These are phyloP conservation scores for Serinus canaria DNA, from an alignment of 2,113 vertebrate genomes.

Conservation along the genomic window DNA sequence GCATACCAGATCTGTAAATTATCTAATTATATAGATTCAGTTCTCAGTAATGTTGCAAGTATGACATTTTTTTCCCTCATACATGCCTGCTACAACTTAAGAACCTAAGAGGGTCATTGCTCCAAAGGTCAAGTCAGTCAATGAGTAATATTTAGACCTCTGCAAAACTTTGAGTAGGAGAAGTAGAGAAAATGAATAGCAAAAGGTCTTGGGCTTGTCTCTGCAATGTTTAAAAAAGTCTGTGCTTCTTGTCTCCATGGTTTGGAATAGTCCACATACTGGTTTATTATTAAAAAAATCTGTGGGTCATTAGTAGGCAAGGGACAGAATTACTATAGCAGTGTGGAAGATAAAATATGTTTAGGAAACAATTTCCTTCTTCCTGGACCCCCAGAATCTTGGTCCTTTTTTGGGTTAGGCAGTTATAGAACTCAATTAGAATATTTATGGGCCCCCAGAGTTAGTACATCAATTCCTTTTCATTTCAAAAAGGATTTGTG, in stretches of 20 bases:
- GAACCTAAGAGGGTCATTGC: background rate
- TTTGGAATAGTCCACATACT: background rate
- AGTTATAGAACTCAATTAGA: background rate
- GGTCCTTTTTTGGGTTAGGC: background rate
- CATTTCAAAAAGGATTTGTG: background rate
- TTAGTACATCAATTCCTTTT: background rate
- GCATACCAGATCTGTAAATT: background rate
- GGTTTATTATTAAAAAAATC: background rate
- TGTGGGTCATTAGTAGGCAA: background rate
- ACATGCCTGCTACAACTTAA: background rate
- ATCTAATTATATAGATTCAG: fast-evolving
- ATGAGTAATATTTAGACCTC: background rate
- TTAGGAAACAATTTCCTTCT: background rate
- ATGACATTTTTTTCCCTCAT: background rate
- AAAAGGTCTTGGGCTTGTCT: background rate
- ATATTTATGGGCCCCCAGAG: background rate
- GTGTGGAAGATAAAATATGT: background rate
- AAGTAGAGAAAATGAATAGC: background rate
- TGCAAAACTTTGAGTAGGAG: background rate
- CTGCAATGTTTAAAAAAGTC: background rate
- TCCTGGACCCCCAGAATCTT: fast-evolving
- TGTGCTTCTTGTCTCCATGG: background rate
- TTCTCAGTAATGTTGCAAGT: background rate
- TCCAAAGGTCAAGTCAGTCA: background rate
- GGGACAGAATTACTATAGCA: background rate